Evolutionary conservation across 2,797 vertebrate species (phyloP).

Genomic region (Enteromius afrohamiltoni): DNA sequence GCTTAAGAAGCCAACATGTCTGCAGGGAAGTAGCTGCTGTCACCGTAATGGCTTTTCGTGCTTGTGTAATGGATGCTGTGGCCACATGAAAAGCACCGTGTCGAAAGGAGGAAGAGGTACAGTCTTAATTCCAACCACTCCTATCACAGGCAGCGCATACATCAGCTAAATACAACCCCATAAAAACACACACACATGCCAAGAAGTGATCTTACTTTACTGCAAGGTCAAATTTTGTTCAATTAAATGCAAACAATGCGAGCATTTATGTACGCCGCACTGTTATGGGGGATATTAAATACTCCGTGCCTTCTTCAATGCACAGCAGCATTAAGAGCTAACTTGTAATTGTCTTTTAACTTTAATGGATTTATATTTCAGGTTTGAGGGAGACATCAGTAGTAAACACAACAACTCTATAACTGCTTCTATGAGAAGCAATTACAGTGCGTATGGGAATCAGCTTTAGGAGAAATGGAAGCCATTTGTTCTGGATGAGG

Average conservation of each 20-base stretch:
- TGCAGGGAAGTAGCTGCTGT: slow-evolving; percentile 31
- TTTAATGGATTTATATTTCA: slow-evolving; percentile 39
- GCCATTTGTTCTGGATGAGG: slow-evolving; percentile 45
- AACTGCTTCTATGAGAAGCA: slow-evolving; percentile 23
- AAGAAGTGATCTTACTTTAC: background rate
- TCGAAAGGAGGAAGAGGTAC: slow-evolving; percentile 63
- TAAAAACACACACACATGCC: slow-evolving; percentile 65
- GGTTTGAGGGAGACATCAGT: slow-evolving; percentile 10
- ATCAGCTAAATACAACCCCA: slow-evolving; percentile 72
- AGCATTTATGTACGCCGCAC: background rate
- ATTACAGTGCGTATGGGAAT: slow-evolving; percentile 44
- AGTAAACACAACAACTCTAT: slow-evolving; percentile 20
- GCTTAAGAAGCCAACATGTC: slow-evolving; percentile 24
- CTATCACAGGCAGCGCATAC: slow-evolving; percentile 69
- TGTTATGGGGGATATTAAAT: slow-evolving; percentile 16
- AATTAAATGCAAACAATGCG: slow-evolving; percentile 24
- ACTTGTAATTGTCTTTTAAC: slow-evolving; percentile 3
- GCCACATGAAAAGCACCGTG: slow-evolving; percentile 73
- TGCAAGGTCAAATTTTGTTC: background rate
- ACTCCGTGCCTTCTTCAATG: background rate
- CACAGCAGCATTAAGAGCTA: background rate
- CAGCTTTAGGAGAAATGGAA: slow-evolving; percentile 51
- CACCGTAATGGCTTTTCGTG: slow-evolving; percentile 50
- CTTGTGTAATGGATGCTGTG: slow-evolving; percentile 49
- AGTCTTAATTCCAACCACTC: slow-evolving; percentile 73